A percentile compares a stretch with the other conserved stretches of the same genome.
These are phyloP conservation scores for Elaphurus davidianus DNA, from an alignment of 2,113 vertebrate species.

Conservation along the genomic window DNA sequence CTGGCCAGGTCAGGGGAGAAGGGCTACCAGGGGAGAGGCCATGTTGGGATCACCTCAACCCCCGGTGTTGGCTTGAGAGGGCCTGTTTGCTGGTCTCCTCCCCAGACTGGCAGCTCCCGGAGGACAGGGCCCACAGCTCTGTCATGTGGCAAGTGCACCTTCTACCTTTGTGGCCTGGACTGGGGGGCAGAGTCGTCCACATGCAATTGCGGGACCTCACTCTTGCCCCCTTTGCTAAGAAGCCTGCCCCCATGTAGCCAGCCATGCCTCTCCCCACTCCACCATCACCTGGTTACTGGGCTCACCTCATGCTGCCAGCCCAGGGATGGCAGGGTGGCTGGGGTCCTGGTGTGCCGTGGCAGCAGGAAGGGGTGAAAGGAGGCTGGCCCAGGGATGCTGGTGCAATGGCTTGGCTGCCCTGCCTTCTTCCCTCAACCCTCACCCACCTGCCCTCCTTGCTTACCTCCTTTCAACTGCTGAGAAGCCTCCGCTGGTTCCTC, in stretches of 20 bases:
- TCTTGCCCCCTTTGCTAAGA: background rate
- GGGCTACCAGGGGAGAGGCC: background rate
- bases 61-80: background rate
- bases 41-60: fast-evolving
- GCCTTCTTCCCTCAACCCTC: background rate
- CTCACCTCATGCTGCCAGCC: background rate
- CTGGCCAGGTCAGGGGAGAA: background rate
- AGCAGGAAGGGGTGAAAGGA: background rate
- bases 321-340: background rate
- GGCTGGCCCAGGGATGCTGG: background rate
- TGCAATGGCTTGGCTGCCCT: background rate
- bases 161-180: background rate
- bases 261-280: background rate
- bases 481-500: background rate
- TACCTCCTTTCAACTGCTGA: background rate
- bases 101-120: background rate
- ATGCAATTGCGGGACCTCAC: background rate
- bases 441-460: background rate
- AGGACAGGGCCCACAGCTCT: background rate
- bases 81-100: background rate
- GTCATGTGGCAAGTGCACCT: background rate
- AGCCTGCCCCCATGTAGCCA: background rate
- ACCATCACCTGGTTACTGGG: background rate
- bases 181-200: background rate
- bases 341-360: no score